Evolutionary conservation across 1,140 invertebrate species (phyloP).

Genomic region (Phymastichus coffea): DNA sequence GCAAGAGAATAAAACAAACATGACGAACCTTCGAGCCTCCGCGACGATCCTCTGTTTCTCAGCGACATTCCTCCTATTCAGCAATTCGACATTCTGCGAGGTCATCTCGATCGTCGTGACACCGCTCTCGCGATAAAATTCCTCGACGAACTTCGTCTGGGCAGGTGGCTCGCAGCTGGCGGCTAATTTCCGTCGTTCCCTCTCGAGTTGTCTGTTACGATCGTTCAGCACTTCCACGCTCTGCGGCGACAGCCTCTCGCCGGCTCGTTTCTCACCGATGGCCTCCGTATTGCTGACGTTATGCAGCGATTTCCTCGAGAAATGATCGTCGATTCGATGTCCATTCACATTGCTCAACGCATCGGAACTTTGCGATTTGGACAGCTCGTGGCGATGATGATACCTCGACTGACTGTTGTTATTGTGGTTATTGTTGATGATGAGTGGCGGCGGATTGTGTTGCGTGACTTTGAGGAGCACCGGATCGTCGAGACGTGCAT

Average conservation of each 20-base stretch:
- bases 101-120: constrained; percentile 55
- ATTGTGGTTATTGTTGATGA: constrained; percentile 34
- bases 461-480: constrained; percentile 47
- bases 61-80: constrained; percentile 50
- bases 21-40: too few relatives aligned
- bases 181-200: constrained; percentile 46
- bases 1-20: too few relatives aligned
- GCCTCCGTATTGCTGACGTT: constrained; percentile 3
- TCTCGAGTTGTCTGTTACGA: constrained; percentile 47
- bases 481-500: constrained; percentile 58
- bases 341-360: constrained; percentile 34
- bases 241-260: constrained; percentile 46
- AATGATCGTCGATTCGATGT: constrained; percentile 29
- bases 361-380: constrained; percentile 45
- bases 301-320: constrained; percentile 17
- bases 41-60: constrained; percentile 27
- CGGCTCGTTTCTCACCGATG: constrained; percentile 39
- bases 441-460: constrained; percentile 29
- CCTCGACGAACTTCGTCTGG: constrained; percentile 32
- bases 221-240: constrained; percentile 50
- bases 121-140: constrained; percentile 48
- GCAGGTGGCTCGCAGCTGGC: constrained; percentile 43
- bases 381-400: constrained; percentile 28
- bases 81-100: constrained; percentile 50
- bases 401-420: constrained; percentile 22